Base-by-base conservation (phyloP, 2,797 vertebrate species). In the Channallabes apus region DNA sequence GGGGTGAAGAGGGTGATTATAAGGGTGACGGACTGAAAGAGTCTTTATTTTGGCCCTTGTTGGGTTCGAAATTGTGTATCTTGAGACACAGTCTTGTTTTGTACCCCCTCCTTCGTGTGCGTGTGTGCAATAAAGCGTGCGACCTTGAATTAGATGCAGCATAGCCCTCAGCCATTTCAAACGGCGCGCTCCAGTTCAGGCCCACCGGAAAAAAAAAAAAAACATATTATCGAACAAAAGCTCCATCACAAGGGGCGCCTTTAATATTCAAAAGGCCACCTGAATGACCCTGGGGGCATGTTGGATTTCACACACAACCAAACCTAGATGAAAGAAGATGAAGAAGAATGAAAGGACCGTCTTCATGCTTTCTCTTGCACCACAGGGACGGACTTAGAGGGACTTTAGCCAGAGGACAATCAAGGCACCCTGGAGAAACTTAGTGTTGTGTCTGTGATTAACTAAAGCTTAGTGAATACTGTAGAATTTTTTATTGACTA, bases 161-260 rank as follows among this genome's bases (percentile, higher is more conserved):
- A 87, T 87, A 85, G 83, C 72, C 69, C 78, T 51, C 72, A 1
- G 38, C 61, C 83, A 87, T 89, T 92, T 93, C 89, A 93, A 91
- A 92, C 88, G 86, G 80, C n/a, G 56, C 22, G 64, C 77, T 88
- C 71, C 67, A 82, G 89, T 72, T 82, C 80, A 73, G 59, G 72
- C 56, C 56, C 85, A 46, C 41, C 46, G 46, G 29, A 35, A 85
- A 82, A 77, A 87, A 88, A 87, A 88, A 82, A 35, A 85, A 82
- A 78, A 87, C 88, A 87, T 89, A 82, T 84, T 54, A 83, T 84
- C 8, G 11, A 18, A 83, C 76, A 86, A 86, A 59, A 72, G 82
- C 41, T 27, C 41, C n/a, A 58, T 62, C 78, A n/a, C 89, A 51
- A 84, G 68, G 82, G 62, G 15, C 41, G 54, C 76, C 54, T 83